Evolutionary conservation across 1,140 invertebrate genomes (phyloP).

Genomic region (Leptinotarsa undecemlineata): DNA sequence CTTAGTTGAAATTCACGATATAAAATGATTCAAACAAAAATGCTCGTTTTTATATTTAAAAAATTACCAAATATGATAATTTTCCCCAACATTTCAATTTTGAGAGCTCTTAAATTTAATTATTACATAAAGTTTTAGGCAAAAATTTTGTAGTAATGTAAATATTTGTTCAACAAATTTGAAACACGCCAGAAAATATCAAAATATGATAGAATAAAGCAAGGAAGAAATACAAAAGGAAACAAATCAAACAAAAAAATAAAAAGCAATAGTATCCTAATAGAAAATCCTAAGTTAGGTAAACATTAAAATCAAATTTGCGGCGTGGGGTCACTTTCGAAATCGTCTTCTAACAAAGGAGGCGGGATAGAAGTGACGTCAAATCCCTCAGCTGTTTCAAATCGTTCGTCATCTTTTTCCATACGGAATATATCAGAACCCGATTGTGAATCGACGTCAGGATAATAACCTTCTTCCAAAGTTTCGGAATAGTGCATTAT

Average conservation of each 20-base stretch:
- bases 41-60: too few relatives aligned
- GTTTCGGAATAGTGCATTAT: constrained; percentile 48
- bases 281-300: not conserved
- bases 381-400: constrained; percentile 61
- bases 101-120: too few relatives aligned
- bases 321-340: constrained; percentile 61
- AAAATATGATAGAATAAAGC: constrained; percentile 35
- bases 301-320: constrained; percentile 54
- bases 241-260: constrained; percentile 28
- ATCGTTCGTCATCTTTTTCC: constrained; percentile 60
- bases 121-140: too few relatives aligned
- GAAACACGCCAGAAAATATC: constrained; percentile 36
- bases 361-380: constrained; percentile 70
- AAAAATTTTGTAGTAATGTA: too few relatives aligned
- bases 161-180: constrained; percentile 23
- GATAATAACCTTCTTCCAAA: constrained; percentile 64
- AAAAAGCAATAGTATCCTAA: not conserved
- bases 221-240: constrained; percentile 29
- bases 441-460: constrained; percentile 66
- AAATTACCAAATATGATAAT: too few relatives aligned
- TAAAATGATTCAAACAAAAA: too few relatives aligned
- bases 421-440: constrained; percentile 61
- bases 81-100: too few relatives aligned
- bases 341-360: constrained; percentile 67
- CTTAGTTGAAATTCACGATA: too few relatives aligned